Conservation (phyloP, 1,140 invertebrate species). For the Geopemphigus sp. region DNA sequence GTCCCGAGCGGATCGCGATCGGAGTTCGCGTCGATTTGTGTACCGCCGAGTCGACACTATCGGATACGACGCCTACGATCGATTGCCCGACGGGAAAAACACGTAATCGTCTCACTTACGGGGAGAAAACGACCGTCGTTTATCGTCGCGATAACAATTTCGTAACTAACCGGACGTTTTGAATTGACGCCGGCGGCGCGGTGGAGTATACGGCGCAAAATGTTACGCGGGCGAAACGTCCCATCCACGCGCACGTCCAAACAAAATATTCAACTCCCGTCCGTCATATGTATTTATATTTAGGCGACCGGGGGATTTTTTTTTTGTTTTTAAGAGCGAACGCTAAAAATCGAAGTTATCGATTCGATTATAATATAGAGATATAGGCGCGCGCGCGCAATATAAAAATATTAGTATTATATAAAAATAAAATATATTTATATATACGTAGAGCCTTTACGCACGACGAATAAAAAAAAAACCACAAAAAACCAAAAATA, state of each 20-base stretch:
- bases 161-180: conserved; percentile 9
- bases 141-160: conserved; percentile 29
- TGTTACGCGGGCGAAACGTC: background rate
- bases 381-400: background rate
- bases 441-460: conserved; percentile 7
- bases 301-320: too few species aligned
- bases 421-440: background rate
- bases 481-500: background rate
- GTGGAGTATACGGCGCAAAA: background rate
- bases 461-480: background rate
- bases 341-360: conserved; percentile 6
- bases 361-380: conserved; percentile 4
- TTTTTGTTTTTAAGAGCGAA: background rate
- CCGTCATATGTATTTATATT: background rate
- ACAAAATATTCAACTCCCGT: conserved; percentile 9
- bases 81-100: too few species aligned
- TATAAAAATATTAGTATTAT: background rate
- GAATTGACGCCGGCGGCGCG: conserved; percentile 21
- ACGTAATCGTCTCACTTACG: too few species aligned
- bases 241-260: conserved; percentile 8
- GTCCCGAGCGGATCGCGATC: too few species aligned
- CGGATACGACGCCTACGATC: too few species aligned
- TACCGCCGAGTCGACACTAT: too few species aligned
- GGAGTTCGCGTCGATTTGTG: too few species aligned
- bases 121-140: background rate